phyloP scores from a whole-genome alignment of 2,113 vertebrate species.

The Platysternon megacephalum region DNA sequence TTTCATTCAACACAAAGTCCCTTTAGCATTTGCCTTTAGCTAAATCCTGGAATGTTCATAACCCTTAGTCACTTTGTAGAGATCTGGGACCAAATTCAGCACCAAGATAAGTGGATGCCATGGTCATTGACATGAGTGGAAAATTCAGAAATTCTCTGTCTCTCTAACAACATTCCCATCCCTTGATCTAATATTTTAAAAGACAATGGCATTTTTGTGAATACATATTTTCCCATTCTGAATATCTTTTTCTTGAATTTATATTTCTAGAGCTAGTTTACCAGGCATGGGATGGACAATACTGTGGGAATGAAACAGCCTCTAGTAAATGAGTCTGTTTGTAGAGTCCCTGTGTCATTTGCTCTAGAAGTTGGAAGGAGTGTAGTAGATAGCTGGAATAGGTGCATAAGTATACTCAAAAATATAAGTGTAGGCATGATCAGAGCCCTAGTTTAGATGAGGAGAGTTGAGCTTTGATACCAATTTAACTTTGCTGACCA shows the following conservation, averaged over 20 bases:
- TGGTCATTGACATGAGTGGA: not conserved
- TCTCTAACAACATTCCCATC: not conserved
- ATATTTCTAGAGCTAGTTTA: not conserved
- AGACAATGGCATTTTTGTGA: not conserved
- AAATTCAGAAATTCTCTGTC: not conserved
- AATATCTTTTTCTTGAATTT: too few relatives aligned
- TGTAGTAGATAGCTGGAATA: not conserved
- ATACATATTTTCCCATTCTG: not conserved
- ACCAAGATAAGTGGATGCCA: not conserved
- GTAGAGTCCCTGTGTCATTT: not conserved
- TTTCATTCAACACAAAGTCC: too few relatives aligned
- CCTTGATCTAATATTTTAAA: not conserved
- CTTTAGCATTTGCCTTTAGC: not conserved
- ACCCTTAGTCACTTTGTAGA: not conserved
- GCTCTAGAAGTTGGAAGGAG: not conserved
- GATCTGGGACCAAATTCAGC: not conserved
- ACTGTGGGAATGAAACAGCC: not conserved
- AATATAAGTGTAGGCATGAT: not conserved
- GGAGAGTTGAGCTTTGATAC: not conserved
- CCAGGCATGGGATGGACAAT: not conserved
- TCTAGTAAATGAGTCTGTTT: not conserved
- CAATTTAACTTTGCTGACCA: not conserved
- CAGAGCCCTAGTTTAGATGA: not conserved
- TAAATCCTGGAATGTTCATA: not conserved
- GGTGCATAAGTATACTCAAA: not conserved